Base-by-base conservation (phyloP, 2,113 vertebrate genomes). In the Ophiodon elongatus region DNA sequence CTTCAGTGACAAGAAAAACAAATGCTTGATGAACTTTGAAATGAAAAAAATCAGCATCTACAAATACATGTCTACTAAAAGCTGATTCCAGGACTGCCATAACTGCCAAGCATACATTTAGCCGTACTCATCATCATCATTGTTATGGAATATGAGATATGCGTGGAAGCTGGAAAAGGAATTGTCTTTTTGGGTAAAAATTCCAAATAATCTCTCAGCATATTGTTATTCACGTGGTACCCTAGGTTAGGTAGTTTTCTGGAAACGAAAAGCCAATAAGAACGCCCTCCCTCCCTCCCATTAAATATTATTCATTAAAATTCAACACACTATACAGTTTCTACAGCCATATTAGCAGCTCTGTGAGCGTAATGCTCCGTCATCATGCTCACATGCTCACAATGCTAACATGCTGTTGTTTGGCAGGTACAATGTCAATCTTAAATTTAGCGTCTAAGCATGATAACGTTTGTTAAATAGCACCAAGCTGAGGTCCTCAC, bases 401-500 rank as follows among this genome's bases (percentile, higher is more conserved):
- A 62, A 2, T 62, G 29, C 25, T 21, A 50, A 57, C 50, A 54
- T 33, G 31, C 65, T 8, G 14, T 27, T 45, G 65, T 43, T 67
- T 67, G 25, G 3, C 41, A 29, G 25, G 65, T 29, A 10, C 27
- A 45, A 45, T 21, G n/a, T 23, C 31, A n/a, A 70, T 52, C 45
- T 23, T n/a, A 52, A n/a, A 4, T 60, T 1, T 41, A 29, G 56
- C 13, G 2, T 29, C 25, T 1, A 65, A 15, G 13, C 37, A 15
- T 41, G 63, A 35, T 65, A 15, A 23, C 67, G 33, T 35, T 70
- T n/a, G 9, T 21, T 35, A 14, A 23, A 31, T 13, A 23, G 29
- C 29, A 33, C 45, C 27, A 33, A 52, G 45, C 67, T n/a, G 19
- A 33, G 10, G 29, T 64, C 13, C 65, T 70, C 70, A 70, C 76